These are phyloP conservation scores for Gonioctena quinquepunctata DNA, from an alignment of 1,140 invertebrate species.

Conservation along the genomic window DNA sequence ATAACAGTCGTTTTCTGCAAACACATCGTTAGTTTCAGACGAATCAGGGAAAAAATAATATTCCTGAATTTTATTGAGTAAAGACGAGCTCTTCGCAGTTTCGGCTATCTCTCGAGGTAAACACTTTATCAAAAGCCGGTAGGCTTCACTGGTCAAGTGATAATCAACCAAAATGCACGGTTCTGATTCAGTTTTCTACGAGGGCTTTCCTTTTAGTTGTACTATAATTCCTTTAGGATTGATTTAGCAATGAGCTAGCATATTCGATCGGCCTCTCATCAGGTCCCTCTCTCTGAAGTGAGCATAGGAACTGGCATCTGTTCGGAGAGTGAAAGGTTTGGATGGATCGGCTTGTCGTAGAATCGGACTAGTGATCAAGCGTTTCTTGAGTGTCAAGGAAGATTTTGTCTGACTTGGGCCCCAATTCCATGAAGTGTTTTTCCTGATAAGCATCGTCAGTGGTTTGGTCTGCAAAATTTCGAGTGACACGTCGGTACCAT, in stretches of 20 bases:
- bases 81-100: too few relatives aligned
- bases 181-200: too few relatives aligned
- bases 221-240: slow-evolving; percentile 36
- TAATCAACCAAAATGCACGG: too few relatives aligned
- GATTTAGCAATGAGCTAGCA: slow-evolving; percentile 43
- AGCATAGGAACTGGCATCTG: slow-evolving; percentile 42
- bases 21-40: too few relatives aligned
- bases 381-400: slow-evolving; percentile 36
- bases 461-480: slow-evolving; percentile 22
- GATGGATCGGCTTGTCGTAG: slow-evolving; percentile 16
- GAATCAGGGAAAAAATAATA: too few relatives aligned
- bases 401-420: slow-evolving; percentile 38
- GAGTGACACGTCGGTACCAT: slow-evolving; percentile 31
- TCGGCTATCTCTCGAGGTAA: too few relatives aligned
- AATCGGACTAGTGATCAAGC: slow-evolving; percentile 11
- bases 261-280: slow-evolving; percentile 46
- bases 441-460: slow-evolving; percentile 41
- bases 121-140: too few relatives aligned
- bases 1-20: too few relatives aligned
- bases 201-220: slow-evolving; percentile 53
- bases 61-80: too few relatives aligned
- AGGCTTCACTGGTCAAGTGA: too few relatives aligned
- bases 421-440: slow-evolving; percentile 48
- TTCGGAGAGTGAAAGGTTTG: slow-evolving; percentile 6
- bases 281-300: slow-evolving; percentile 47